Conservation (phyloP, 92 coral and sea anemone genomes). For the Phenganax subtilis region DNA sequence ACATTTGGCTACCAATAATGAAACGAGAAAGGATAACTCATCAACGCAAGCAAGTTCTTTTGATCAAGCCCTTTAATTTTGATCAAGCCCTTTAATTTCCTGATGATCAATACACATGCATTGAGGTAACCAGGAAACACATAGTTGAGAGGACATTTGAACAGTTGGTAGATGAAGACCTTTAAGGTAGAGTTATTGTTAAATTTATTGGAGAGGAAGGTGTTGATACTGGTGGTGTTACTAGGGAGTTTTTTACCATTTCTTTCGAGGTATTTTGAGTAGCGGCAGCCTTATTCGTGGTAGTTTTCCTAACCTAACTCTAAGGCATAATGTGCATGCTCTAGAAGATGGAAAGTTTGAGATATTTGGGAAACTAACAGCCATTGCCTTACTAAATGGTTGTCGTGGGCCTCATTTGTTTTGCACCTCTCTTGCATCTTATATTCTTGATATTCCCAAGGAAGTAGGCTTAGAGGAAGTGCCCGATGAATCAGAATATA, state of each 20-base stretch:
- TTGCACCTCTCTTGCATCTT: conserved; percentile 20
- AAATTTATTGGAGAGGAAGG: conserved; percentile 51
- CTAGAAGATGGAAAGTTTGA: conserved; percentile 20
- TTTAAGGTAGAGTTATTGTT: conserved; percentile 36
- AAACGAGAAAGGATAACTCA: conserved; percentile 8
- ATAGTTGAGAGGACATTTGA: conserved; percentile 44
- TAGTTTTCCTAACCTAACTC: conserved; percentile 41
- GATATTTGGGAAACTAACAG: conserved; percentile 32
- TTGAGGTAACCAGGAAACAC: conserved; percentile 50
- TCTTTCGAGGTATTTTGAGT: conserved; percentile 30
- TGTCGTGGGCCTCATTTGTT: conserved; percentile 42
- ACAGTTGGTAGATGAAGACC: conserved; percentile 30
- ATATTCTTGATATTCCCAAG: conserved; percentile 4
- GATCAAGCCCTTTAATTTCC: conserved; percentile 29
- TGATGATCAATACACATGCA: conserved; percentile 40
- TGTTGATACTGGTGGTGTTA: conserved; percentile 50
- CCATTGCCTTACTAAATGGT: conserved; percentile 35
- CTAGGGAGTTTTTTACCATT: conserved; percentile 40
- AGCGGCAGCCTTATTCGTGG: conserved; percentile 15
- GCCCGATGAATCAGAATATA: conserved; percentile 21
- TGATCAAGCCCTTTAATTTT: conserved; percentile 38
- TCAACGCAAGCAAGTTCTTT: conserved; percentile 36
- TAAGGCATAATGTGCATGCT: conserved; percentile 32
- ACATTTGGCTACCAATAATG: background rate
- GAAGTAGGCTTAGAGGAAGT: conserved; percentile 20